Evolutionary conservation across 2,888 invertebrate species (phyloP).

Genomic region (Spodoptera exigua): DNA sequence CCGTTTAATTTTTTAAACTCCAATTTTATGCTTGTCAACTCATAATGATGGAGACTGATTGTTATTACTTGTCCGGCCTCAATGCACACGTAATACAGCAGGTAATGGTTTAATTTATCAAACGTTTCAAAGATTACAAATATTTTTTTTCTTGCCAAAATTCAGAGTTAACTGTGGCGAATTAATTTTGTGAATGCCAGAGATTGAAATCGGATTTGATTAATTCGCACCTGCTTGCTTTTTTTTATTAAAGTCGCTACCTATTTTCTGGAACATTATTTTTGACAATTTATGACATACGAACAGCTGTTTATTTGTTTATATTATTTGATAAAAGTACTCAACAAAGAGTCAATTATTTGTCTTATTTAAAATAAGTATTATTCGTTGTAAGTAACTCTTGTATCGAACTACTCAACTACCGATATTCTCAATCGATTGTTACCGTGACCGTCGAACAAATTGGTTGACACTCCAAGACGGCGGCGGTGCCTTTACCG

Average conservation of each 20-base stretch:
- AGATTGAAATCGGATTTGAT: not conserved
- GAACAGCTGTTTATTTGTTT: no score
- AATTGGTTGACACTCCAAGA: conserved; percentile 72
- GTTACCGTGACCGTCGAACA: conserved; percentile 70
- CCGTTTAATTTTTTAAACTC: conserved; percentile 58
- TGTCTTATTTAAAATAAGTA: conserved; percentile 4
- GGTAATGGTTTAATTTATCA: conserved; percentile 53
- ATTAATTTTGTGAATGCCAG: conserved; percentile 1
- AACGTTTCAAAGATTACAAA: conserved; percentile 30
- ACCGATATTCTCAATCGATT: conserved; percentile 62
- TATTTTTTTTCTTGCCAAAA: conserved; percentile 12
- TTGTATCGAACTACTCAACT: conserved; percentile 42
- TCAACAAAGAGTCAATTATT: not conserved
- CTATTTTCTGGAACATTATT: no score
- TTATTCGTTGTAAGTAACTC: conserved; percentile 30
- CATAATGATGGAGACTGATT: conserved; percentile 54
- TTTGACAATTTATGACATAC: no score
- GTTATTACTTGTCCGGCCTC: conserved; percentile 44
- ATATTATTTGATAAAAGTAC: no score
- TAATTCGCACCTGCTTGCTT: conserved; percentile 1
- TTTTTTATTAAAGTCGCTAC: not conserved
- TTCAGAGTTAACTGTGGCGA: conserved; percentile 8
- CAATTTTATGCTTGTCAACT: conserved; percentile 67
- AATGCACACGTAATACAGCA: conserved; percentile 49
- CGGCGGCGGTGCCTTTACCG: conserved; percentile 68